These are phyloP conservation scores for Eledone cirrhosa DNA, from an alignment of 2,888 invertebrate genomes.

Conservation along the genomic window DNA sequence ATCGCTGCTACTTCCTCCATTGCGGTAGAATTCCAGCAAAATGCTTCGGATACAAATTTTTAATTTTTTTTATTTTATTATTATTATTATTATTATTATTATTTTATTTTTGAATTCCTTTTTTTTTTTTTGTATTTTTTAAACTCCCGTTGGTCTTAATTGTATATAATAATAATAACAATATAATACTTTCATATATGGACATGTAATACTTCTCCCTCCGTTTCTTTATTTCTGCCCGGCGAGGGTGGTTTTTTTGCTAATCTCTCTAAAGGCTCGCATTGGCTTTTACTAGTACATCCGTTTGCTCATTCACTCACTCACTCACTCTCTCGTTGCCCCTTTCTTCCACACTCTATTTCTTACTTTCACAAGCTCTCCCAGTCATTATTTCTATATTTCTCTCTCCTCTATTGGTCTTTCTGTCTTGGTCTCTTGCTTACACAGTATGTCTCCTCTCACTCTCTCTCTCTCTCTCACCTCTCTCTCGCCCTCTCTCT, in stretches of 20 bases:
- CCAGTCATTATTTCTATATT: not conserved
- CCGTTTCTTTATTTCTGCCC: not conserved
- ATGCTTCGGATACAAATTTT: not conserved
- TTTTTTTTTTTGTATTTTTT: too few relatives aligned
- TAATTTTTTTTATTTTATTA: too few relatives aligned
- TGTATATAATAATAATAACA: too few relatives aligned
- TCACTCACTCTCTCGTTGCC: not conserved
- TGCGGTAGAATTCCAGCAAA: constrained; percentile 15
- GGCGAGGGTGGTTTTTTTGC: not conserved
- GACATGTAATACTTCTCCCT: too few relatives aligned
- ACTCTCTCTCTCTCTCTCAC: not conserved
- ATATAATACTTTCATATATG: too few relatives aligned
- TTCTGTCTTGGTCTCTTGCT: not conserved
- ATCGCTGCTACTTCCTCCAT: constrained; percentile 10
- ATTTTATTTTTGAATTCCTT: too few relatives aligned
- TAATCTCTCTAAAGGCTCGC: not conserved
- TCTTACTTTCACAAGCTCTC: not conserved
- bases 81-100: too few relatives aligned
- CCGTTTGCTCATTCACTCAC: too few relatives aligned
- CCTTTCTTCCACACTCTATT: not conserved
- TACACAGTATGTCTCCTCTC: too few relatives aligned
- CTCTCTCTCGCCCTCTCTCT: not conserved
- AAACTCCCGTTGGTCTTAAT: too few relatives aligned
- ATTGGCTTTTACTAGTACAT: too few relatives aligned
- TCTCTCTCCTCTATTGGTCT: not conserved